These are phyloP conservation scores for Capromys pilorides DNA, from an alignment of 2,797 vertebrate genomes.

Conservation along the genomic window DNA sequence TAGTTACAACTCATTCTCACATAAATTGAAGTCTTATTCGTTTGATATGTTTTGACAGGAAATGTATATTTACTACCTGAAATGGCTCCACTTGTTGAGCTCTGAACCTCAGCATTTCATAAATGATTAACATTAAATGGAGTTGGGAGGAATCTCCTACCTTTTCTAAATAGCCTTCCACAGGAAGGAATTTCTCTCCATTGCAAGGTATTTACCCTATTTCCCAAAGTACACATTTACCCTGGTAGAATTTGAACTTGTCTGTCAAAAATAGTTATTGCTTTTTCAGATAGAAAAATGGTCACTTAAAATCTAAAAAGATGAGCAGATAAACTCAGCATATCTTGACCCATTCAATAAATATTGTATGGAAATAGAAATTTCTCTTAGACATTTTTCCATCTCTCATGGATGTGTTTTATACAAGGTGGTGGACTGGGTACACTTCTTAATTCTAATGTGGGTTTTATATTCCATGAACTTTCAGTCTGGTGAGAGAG, in stretches of 20 bases:
- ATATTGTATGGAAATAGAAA: slow-evolving; percentile 55
- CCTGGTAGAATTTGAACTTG: slow-evolving; percentile 62
- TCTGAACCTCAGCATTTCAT: slow-evolving; percentile 70
- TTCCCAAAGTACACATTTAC: slow-evolving; percentile 70
- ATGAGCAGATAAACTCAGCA: slow-evolving; percentile 54
- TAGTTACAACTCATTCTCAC: slow-evolving; percentile 74
- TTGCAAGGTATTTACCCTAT: slow-evolving; percentile 67
- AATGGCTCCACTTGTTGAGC: slow-evolving; percentile 61
- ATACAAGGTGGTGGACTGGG: not conserved
- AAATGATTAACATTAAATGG: slow-evolving; percentile 74
- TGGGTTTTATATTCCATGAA: slow-evolving; percentile 33
- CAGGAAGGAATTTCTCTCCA: slow-evolving; percentile 58
- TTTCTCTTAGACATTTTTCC: slow-evolving; percentile 28
- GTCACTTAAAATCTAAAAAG: slow-evolving; percentile 34
- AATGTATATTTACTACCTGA: slow-evolving; percentile 77
- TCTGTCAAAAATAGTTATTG: slow-evolving; percentile 71
- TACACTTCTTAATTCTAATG: slow-evolving; percentile 13
- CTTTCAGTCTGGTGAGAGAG: not conserved
- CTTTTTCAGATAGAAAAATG: slow-evolving; percentile 60
- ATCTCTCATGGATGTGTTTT: slow-evolving; percentile 12
- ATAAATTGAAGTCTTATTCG: slow-evolving; percentile 69
- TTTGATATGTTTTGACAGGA: slow-evolving; percentile 78
- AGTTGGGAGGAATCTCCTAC: slow-evolving; percentile 33
- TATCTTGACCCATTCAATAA: slow-evolving; percentile 57
- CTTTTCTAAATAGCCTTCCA: slow-evolving; percentile 49